Base-by-base conservation (phyloP, 2,888 invertebrate genomes). In the Odontothrips loti region DNA sequence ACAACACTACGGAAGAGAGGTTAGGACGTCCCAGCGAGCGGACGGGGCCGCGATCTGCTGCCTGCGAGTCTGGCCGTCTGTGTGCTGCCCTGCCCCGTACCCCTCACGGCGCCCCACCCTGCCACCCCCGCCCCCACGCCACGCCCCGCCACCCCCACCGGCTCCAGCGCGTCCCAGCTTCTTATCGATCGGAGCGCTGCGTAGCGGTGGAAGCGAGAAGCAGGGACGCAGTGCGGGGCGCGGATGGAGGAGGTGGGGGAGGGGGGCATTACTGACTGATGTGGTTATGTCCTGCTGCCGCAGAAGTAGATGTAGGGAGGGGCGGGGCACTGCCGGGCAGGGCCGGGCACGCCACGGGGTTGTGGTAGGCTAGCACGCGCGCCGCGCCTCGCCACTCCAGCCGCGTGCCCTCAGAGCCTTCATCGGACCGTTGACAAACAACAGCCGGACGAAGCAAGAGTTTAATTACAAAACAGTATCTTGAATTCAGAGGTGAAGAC, bases 211-310 rank as follows among this genome's bases (percentile, higher is more conserved):
- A 75, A 12, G 68, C 68, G 27, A 27, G 68, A 75, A 75, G 27
- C 68, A 75, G 68, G 58, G 58, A 58, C 58, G 58, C 58, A 58
- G 58, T 58, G 58, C 58, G 58, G 58, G 58, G 58, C 58, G 58
- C 17, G 58, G 58, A 11, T 17, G 58, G 68, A 12, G 8, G 68
- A 0, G 27, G 68, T 23, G 8, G 27, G 27, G 27, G 68, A 12
- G 68, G 17, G 23, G 68, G 68, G 68, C 68, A 75, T 75, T 27
- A 27, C 68, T 75, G 68, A 75, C 68, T 75, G 68, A 75, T 75
- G 68, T 75, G 68, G 68, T 75, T 75, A 75, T 75, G 68, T 75
- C 68, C 68, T 27, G 27, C 68, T 75, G 58, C 58, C 58, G 58
- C 58, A 58, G n/a, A 58, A 58, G 58, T 58, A 58, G 58, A 58